phyloP scores from a whole-genome alignment of 2,113 vertebrate species.

The Grus americana region DNA sequence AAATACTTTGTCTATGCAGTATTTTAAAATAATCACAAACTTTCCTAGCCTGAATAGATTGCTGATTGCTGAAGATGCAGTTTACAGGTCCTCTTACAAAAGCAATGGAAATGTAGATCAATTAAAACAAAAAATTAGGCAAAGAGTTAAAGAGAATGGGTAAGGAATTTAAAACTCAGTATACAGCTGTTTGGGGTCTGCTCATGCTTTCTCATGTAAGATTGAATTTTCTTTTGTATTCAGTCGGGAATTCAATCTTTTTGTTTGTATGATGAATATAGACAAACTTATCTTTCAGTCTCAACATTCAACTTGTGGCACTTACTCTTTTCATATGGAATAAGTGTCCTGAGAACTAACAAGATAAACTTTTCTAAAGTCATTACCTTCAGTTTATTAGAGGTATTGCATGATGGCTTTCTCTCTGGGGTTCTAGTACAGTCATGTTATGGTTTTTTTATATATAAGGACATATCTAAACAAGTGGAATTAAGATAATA shows the following conservation, averaged over 20 bases:
- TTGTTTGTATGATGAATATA: not conserved
- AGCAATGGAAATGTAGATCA: not conserved
- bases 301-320: not conserved
- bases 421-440: not conserved
- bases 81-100: not conserved
- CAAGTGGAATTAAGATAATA: not conserved
- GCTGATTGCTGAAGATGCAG: not conserved
- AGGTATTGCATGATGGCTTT: not conserved
- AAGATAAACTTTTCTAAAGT: not conserved
- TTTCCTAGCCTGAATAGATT: not conserved
- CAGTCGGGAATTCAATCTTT: not conserved
- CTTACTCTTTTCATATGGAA: not conserved
- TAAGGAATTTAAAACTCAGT: not conserved
- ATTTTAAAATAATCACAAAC: slow-evolving; percentile 31
- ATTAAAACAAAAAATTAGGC: not conserved
- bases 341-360: not conserved
- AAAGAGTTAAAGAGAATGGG: not conserved
- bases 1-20: slow-evolving; percentile 26
- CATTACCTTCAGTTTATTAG: not conserved
- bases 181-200: not conserved
- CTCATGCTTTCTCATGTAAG: not conserved
- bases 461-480: not conserved
- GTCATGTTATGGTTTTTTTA: not conserved
- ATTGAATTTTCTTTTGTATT: not conserved
- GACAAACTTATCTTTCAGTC: not conserved